phyloP scores from a whole-genome alignment of 2,113 vertebrate species.

The Neolamprologus fasciatus region DNA sequence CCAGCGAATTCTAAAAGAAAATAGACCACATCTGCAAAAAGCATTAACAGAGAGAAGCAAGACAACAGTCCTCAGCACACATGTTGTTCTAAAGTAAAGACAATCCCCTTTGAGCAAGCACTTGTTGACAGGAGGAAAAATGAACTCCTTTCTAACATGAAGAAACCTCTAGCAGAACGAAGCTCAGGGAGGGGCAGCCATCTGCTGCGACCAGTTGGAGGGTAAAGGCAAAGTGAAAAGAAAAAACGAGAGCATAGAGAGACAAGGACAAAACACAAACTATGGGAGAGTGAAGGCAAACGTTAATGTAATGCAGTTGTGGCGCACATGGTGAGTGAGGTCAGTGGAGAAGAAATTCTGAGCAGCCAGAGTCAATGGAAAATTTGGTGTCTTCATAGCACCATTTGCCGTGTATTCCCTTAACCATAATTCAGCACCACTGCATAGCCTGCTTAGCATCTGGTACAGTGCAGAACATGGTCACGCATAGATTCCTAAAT shows the following conservation, averaged over 20 bases:
- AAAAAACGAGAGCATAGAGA: not conserved
- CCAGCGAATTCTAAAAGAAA: not conserved
- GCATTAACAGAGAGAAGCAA: not conserved
- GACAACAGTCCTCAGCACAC: not conserved
- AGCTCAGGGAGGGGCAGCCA: not conserved
- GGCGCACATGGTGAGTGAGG: not conserved
- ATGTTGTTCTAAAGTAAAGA: not conserved
- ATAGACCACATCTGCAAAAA: not conserved
- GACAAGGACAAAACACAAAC: not conserved
- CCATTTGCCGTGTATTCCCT: not conserved
- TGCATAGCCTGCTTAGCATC: conserved; percentile 7
- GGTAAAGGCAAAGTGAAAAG: not conserved
- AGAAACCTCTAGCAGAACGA: not conserved
- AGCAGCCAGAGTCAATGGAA: not conserved
- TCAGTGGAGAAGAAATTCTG: not conserved
- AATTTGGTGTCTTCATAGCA: not conserved
- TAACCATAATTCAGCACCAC: not conserved
- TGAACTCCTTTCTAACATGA: not conserved
- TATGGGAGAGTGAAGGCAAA: not conserved
- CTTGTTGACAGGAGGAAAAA: not conserved
- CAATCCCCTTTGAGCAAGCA: not conserved
- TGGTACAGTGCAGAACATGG: not conserved
- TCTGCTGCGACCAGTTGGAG: not conserved
- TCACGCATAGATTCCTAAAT: not conserved
- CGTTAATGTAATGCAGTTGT: not conserved